Percentiles rank a stretch among this genome's conserved stretches.
Conservation (phyloP, 2,113 vertebrate species). For the human (Homo sapiens) region GRCh38 chr15:27485501-27486000, state of each 20-base stretch:
- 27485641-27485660: background rate
- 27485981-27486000: background rate
- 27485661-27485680: background rate
- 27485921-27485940: background rate
- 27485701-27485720: background rate
- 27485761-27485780: background rate
- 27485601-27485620: background rate
- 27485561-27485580: background rate
- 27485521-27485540: background rate
- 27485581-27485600: background rate
- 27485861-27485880: too few species aligned
- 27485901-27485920: background rate
- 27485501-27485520: background rate
- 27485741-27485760: background rate
- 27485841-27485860: background rate
- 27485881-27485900: background rate
- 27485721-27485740: background rate
- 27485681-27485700: background rate
- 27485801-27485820: background rate
- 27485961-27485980: background rate
- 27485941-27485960: background rate
- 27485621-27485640: background rate
- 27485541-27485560: background rate
- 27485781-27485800: background rate
- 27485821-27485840: background rate